phyloP scores from a whole-genome alignment of 30 jellyfish, hydroid and myxozoan genomes.

The Kudoa iwatai region DNA sequence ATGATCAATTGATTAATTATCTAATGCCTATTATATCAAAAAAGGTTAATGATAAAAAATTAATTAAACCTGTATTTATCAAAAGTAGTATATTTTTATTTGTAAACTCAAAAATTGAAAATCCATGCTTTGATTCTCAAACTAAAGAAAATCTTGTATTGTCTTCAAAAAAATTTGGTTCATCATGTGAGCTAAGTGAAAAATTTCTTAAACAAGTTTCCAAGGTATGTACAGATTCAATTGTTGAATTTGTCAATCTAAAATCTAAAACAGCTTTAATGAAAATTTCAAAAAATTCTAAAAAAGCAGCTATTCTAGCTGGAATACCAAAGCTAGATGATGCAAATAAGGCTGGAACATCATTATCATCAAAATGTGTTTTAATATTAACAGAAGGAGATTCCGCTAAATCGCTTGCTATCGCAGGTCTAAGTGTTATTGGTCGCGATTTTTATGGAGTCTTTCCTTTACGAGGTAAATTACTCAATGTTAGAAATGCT shows the following conservation, averaged over 20 bases:
- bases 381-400: constrained; percentile 93
- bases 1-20: constrained; percentile 39
- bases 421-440: constrained; percentile 55
- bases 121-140: constrained; percentile 88
- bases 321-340: constrained; percentile 83
- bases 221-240: constrained; percentile 4
- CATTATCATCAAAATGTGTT: constrained; percentile 32
- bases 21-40: constrained; percentile 39
- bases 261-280: constrained; percentile 41
- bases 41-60: constrained; percentile 32
- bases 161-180: constrained; percentile 34
- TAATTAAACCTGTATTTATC: constrained; percentile 42
- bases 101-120: constrained; percentile 55
- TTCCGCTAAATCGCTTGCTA: constrained; percentile 85
- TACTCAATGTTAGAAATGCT: constrained; percentile 75
- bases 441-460: constrained; percentile 90
- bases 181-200: constrained; percentile 53
- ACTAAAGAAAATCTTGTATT: constrained; percentile 85
- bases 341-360: constrained; percentile 83
- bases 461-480: constrained; percentile 80
- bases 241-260: constrained; percentile 56
- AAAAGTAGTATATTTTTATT: constrained; percentile 59
- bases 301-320: constrained; percentile 12
- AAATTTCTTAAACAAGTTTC: constrained; percentile 35
- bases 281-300: constrained; percentile 23